phyloP scores from a whole-genome alignment of 1,140 invertebrate genomes.

The Ephestia elutella region DNA sequence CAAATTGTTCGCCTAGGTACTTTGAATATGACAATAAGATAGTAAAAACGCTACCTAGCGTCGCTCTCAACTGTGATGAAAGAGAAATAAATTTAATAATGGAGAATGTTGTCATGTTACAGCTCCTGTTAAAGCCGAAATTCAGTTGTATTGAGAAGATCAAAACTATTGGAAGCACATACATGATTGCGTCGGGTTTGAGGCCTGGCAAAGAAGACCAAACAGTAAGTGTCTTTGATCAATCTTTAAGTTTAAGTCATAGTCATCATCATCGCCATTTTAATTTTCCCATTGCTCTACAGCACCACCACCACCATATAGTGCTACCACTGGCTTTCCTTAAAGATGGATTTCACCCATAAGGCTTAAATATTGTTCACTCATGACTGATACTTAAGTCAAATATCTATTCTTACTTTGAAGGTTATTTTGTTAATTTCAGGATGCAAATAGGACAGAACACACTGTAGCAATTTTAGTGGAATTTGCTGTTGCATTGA shows the following conservation, averaged over 20 bases:
- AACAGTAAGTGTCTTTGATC: constrained; percentile 52
- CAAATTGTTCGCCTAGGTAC: too few relatives aligned
- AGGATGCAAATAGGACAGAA: constrained; percentile 85
- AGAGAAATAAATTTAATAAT: not conserved
- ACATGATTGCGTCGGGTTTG: constrained; percentile 97
- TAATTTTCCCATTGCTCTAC: too few relatives aligned
- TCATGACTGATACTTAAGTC: too few relatives aligned
- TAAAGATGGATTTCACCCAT: too few relatives aligned
- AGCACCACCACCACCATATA: too few relatives aligned
- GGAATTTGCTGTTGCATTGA: constrained; percentile 94
- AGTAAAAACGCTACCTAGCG: not conserved
- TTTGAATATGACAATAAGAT: too few relatives aligned
- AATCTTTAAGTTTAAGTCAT: too few relatives aligned
- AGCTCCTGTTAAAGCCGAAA: constrained; percentile 93
- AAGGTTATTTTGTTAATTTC: too few relatives aligned
- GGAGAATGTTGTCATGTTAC: constrained; percentile 40
- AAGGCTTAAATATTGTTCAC: too few relatives aligned
- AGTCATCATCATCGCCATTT: too few relatives aligned
- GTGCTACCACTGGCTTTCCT: too few relatives aligned
- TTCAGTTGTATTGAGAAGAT: constrained; percentile 98
- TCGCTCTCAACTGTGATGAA: too few relatives aligned
- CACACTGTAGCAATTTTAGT: constrained; percentile 92
- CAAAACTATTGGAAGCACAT: constrained; percentile 98
- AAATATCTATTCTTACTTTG: not conserved
- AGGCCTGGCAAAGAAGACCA: constrained; percentile 88